Conservation (phyloP, 2,113 vertebrate species). For the Corythoichthys haematopterus region DNA sequence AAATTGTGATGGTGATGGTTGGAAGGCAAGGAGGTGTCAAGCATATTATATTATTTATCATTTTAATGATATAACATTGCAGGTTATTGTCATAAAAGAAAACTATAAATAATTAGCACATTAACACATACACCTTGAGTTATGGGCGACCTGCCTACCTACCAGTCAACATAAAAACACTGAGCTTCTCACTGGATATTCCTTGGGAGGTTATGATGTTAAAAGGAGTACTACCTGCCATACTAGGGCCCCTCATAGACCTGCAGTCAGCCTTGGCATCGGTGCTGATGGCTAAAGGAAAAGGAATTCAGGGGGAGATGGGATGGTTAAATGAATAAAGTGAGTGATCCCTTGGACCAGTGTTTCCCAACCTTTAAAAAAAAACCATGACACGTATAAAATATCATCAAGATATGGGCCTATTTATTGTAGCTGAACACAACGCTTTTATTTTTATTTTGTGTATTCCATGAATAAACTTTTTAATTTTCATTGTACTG, state of each 20-base stretch:
- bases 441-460: too few relatives aligned
- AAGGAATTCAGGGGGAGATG: slow-evolving; percentile 9
- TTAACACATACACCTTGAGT: not conserved
- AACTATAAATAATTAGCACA: not conserved
- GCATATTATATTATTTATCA: not conserved
- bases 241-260: slow-evolving; percentile 60
- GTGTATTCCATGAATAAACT: too few relatives aligned
- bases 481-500: too few relatives aligned
- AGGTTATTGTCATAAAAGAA: not conserved
- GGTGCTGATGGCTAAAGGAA: slow-evolving; percentile 59
- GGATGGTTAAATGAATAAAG: not conserved
- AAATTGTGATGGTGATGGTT: slow-evolving; percentile 7
- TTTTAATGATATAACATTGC: not conserved
- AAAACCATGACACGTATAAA: not conserved
- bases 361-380: not conserved
- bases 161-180: not conserved
- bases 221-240: slow-evolving; percentile 62
- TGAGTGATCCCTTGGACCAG: not conserved
- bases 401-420: too few relatives aligned
- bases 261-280: slow-evolving; percentile 60
- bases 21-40: slow-evolving; percentile 2
- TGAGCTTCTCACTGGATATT: not conserved
- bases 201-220: slow-evolving; percentile 14
- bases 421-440: too few relatives aligned
- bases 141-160: not conserved